Conservation (phyloP, 2,113 vertebrate species). For the Dicrurus megarhynchus region DNA sequence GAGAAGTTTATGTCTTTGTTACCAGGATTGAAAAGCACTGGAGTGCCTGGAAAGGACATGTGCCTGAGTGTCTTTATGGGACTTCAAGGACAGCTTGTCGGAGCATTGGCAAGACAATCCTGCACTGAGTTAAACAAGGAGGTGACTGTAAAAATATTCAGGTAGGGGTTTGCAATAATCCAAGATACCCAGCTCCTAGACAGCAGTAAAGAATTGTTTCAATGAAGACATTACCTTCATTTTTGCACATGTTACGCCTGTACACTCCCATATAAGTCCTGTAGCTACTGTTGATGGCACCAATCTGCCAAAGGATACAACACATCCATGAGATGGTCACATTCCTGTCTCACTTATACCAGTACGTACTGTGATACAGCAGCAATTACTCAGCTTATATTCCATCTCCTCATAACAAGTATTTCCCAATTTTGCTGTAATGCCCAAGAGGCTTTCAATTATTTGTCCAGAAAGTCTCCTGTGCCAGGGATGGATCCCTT, state of each 20-base stretch:
- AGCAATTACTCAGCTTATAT: neutral
- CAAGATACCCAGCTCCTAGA: neutral
- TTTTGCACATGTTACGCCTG: neutral
- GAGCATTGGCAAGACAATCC: neutral
- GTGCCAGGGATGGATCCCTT: neutral
- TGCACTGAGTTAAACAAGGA: neutral
- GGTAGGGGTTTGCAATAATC: neutral
- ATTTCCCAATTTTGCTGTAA: neutral
- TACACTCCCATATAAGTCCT: neutral
- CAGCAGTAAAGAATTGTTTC: neutral
- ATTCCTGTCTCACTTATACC: neutral
- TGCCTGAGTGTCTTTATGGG: neutral
- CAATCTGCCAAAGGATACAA: neutral
- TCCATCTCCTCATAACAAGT: neutral
- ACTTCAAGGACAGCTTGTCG: neutral
- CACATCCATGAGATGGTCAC: neutral
- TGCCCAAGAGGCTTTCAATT: neutral
- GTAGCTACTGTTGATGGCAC: neutral
- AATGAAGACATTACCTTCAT: neutral
- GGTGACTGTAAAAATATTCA: neutral
- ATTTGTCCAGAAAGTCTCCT: neutral
- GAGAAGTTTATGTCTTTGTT: neutral
- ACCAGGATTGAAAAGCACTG: neutral
- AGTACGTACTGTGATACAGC: neutral
- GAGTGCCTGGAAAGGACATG: neutral